phyloP scores from a whole-genome alignment of 2,797 vertebrate species.

The Cryptoprocta ferox region DNA sequence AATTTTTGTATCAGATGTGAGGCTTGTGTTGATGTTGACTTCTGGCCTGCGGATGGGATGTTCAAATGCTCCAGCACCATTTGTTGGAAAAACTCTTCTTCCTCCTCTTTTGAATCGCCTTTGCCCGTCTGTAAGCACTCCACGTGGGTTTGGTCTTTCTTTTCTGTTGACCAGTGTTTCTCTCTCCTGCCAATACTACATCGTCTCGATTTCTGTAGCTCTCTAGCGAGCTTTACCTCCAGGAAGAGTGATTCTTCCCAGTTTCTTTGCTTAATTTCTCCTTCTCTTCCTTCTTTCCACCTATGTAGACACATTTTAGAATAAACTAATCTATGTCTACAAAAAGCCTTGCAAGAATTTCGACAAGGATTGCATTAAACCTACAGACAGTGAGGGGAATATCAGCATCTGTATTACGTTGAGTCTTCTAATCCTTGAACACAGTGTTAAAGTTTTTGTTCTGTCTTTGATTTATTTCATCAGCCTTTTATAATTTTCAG shows the following conservation, averaged over 20 bases:
- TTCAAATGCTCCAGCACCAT: background rate
- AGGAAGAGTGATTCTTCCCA: background rate
- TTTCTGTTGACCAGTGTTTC: background rate
- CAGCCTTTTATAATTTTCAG: background rate
- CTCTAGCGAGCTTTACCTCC: background rate
- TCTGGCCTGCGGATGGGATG: background rate
- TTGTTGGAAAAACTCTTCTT: background rate
- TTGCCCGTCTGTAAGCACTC: background rate
- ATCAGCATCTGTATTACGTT: background rate
- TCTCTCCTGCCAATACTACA: no score
- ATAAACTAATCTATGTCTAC: background rate
- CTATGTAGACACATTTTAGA: background rate
- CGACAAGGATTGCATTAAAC: background rate
- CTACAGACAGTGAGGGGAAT: background rate
- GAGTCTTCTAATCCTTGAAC: background rate
- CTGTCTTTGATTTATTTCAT: background rate
- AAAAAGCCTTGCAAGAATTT: background rate
- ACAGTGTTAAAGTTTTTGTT: background rate
- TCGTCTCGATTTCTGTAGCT: background rate
- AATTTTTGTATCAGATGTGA: background rate
- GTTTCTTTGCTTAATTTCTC: background rate
- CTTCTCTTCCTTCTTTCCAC: background rate
- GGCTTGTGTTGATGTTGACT: background rate
- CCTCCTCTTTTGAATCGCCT: background rate
- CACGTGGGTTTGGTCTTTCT: background rate